These are phyloP conservation scores for Orchestia grillus DNA, from an alignment of 1,140 invertebrate species.

Conservation along the genomic window DNA sequence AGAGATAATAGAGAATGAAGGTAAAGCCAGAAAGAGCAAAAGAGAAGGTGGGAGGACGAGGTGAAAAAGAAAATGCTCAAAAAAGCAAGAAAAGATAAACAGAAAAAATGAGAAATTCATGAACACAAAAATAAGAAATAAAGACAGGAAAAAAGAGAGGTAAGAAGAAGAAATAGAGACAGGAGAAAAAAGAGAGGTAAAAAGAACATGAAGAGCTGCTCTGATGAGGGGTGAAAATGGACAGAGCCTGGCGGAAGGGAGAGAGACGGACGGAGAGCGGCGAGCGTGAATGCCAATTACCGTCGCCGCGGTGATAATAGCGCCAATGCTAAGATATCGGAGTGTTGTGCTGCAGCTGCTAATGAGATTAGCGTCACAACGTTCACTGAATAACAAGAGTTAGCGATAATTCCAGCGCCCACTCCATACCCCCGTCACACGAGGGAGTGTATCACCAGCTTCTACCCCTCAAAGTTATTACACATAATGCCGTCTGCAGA, in stretches of 20 bases:
- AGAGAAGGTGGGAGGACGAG: too few species aligned
- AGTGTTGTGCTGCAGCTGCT: conserved; percentile 23
- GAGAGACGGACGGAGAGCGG: neutral
- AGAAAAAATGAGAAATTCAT: neutral
- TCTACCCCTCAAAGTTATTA: neutral
- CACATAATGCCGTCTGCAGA: neutral
- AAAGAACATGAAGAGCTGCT: neutral
- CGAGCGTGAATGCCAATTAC: neutral
- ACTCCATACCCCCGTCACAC: neutral
- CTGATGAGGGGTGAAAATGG: neutral
- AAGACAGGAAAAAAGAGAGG: neutral
- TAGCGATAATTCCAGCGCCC: neutral
- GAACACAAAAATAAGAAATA: neutral
- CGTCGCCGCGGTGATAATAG: neutral
- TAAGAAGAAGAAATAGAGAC: neutral
- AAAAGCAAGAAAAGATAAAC: neutral
- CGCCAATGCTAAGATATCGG: conserved; percentile 11
- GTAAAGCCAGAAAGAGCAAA: too few species aligned
- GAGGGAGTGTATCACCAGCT: neutral
- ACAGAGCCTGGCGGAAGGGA: neutral
- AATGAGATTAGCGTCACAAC: neutral
- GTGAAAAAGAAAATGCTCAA: neutral
- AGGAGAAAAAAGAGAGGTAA: neutral
- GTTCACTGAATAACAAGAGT: neutral
- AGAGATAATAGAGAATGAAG: too few species aligned